phyloP scores from a whole-genome alignment of 2,888 invertebrate species.

The Tachina lurida region DNA sequence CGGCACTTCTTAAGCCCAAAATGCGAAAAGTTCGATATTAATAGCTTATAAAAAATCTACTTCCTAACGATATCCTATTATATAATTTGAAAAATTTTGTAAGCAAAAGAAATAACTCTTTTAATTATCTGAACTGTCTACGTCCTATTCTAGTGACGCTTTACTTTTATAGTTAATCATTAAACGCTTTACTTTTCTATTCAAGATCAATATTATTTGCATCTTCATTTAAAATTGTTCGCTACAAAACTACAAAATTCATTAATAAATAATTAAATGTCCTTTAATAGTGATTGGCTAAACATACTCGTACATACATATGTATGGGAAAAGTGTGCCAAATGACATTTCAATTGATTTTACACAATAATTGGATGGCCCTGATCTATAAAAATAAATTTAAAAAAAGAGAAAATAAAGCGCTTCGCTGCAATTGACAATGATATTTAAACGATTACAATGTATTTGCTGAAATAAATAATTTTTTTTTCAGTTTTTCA shows the following conservation, averaged over 20 bases:
- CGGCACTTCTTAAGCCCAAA: too few species aligned
- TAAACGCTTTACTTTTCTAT: conserved; percentile 20
- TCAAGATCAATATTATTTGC: conserved; percentile 19
- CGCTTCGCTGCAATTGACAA: not conserved
- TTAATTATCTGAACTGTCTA: conserved; percentile 5
- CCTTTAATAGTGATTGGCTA: conserved; percentile 26
- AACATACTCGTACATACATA: too few species aligned
- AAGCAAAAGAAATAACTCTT: not conserved
- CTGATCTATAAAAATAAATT: conserved; percentile 62
- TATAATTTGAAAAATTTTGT: too few species aligned
- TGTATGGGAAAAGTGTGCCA: conserved; percentile 67
- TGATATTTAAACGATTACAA: not conserved
- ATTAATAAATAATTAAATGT: conserved; percentile 55
- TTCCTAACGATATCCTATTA: too few species aligned
- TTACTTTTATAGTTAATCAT: conserved; percentile 22
- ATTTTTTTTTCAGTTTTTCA: too few species aligned
- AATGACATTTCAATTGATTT: conserved; percentile 68
- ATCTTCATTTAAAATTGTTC: not conserved
- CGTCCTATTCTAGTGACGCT: conserved; percentile 17
- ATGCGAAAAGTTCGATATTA: too few species aligned
- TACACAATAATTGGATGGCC: conserved; percentile 62
- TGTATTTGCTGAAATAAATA: not conserved
- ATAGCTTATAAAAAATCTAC: too few species aligned
- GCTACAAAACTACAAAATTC: conserved; percentile 63
- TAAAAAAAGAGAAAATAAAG: conserved; percentile 20